These are phyloP conservation scores for Limnephilus lunatus DNA, from an alignment of 2,888 invertebrate species.

Conservation along the genomic window DNA sequence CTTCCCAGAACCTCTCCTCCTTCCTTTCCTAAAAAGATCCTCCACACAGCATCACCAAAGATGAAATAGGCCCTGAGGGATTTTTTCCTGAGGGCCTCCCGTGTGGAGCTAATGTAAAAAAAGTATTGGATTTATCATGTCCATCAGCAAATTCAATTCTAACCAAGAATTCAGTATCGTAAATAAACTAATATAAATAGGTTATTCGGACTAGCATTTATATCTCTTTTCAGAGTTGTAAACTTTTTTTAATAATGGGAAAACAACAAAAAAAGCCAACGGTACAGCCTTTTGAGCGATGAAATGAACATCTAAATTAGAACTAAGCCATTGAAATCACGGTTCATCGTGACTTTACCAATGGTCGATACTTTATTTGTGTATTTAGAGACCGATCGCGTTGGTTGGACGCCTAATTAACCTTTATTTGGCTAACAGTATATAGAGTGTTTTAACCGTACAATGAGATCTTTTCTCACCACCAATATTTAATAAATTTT, in stretches of 20 bases:
- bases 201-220: background rate
- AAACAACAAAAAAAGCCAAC: background rate
- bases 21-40: too few relatives aligned
- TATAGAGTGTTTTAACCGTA: constrained; percentile 11
- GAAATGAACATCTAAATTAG: background rate
- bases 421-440: constrained; percentile 12
- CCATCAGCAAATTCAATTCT: background rate
- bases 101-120: too few relatives aligned
- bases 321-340: constrained; percentile 41
- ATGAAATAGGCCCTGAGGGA: too few relatives aligned
- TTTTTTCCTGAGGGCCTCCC: too few relatives aligned
- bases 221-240: background rate
- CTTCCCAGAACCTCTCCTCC: too few relatives aligned
- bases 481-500: background rate
- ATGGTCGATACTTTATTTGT: constrained; percentile 14
- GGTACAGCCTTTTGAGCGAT: background rate
- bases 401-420: constrained; percentile 2
- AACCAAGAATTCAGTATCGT: background rate
- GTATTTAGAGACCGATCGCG: background rate
- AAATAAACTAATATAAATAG: background rate
- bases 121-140: background rate
- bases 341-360: constrained; percentile 54
- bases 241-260: background rate
- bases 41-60: too few relatives aligned
- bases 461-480: background rate